Base-by-base conservation (phyloP, 2,797 vertebrate species). In the Eulemur mongoz region DNA sequence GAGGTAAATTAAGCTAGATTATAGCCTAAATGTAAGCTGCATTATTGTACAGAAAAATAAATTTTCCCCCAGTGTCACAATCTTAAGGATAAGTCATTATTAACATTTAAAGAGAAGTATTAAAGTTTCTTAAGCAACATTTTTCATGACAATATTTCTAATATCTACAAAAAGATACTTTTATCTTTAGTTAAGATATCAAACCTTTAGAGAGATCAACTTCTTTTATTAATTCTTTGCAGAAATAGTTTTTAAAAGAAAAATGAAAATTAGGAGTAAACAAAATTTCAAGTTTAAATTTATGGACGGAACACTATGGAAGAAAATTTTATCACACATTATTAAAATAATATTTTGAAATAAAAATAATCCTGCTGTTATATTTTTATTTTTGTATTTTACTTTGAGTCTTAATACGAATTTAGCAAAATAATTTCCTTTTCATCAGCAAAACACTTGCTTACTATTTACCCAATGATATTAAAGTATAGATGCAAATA, bases 271-370 rank as follows among this genome's bases (percentile, higher is more conserved):
- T 45, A 91, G 22, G 59, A 95, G 50, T 81, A 81, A 96, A 88
- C 17, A 94, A 43, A 90, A 90, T 35, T 90, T 95, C 75, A 94
- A 76, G 27, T 61, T 95, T 94, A 96, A 95, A 94, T 93, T 84
- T 83, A 93, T 75, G 32, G 12, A 84, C 45, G 11, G 89, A 91
- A 94, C 30, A 80, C 32, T 50, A 57, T 70, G 18, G 11, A 57
- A 93, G 65, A 83, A 92, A 93, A 80, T 54, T 57, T 96, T 89
- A 87, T 86, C 57, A 89, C 45, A 92, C 91, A 91, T 15, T 59
- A 48, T 32, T 75, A 43, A 81, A 91, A 63, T 13, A 20, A 12
- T 88, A 67, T 78, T 95, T 92, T 93, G 25, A 97, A 96, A 91
- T 82, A 90, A 93, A 87, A 95, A 70, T 40, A 72, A 50, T 35